These are phyloP conservation scores for Papio anubis DNA, from an alignment of 2,113 vertebrate species.

Conservation along the genomic window DNA sequence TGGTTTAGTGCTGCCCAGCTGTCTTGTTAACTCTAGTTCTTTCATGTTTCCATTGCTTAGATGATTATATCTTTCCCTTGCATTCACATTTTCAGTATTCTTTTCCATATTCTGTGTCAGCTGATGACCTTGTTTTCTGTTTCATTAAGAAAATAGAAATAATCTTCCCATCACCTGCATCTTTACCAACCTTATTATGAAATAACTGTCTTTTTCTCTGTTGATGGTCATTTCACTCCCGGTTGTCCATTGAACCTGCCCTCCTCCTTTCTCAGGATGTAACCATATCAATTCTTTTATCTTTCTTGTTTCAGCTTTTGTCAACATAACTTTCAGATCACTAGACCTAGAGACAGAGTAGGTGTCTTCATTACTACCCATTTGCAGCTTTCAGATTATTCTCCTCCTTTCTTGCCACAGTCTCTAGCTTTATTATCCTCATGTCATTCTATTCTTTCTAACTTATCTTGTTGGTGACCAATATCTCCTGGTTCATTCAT, in stretches of 20 bases:
- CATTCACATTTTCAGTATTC: background rate
- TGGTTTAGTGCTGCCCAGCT: background rate
- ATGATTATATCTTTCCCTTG: slow-evolving; percentile 1
- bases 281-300: no score
- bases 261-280: background rate
- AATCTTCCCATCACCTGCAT: background rate
- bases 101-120: background rate
- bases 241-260: background rate
- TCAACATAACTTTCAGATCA: background rate
- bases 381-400: background rate
- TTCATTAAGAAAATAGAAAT: slow-evolving; percentile 35
- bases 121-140: slow-evolving; percentile 11
- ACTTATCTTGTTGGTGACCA: no score
- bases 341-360: background rate
- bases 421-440: background rate
- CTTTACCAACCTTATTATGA: slow-evolving; percentile 14
- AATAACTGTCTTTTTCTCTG: background rate
- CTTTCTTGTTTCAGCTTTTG: background rate
- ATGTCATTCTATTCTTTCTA: no score
- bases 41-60: background rate
- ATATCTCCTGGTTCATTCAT: background rate
- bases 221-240: background rate
- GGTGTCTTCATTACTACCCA: background rate
- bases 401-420: background rate
- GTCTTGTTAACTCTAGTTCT: background rate